phyloP scores from a whole-genome alignment of 1,140 invertebrate species.

The Drosophila tropicalis region DNA sequence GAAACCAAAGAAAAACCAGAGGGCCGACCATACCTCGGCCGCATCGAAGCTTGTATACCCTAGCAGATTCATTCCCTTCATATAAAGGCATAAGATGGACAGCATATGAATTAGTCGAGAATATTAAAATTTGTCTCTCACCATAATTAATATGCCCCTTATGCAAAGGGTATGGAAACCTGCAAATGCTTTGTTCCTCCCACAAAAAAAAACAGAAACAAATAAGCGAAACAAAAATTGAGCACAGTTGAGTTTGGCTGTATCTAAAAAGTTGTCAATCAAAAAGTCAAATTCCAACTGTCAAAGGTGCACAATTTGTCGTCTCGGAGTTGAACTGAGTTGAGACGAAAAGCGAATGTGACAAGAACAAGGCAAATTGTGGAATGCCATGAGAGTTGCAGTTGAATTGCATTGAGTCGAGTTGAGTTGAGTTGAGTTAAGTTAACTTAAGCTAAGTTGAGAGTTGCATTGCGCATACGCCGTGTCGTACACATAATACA shows the following conservation, averaged over 20 bases:
- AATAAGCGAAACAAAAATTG: slow-evolving; percentile 40
- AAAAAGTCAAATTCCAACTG: slow-evolving; percentile 80
- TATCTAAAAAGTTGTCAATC: slow-evolving; percentile 73
- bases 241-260: slow-evolving; percentile 49
- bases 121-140: too few relatives aligned
- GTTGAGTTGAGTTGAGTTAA: background rate
- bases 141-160: too few relatives aligned
- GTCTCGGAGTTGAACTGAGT: slow-evolving; percentile 50
- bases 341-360: slow-evolving; percentile 79
- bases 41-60: too few relatives aligned
- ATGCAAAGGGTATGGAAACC: background rate
- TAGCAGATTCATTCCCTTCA: too few relatives aligned
- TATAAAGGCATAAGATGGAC: too few relatives aligned
- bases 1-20: background rate
- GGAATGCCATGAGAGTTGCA: slow-evolving; percentile 12
- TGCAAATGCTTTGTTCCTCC: slow-evolving; percentile 6
- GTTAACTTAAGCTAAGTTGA: slow-evolving; percentile 26
- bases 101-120: too few relatives aligned
- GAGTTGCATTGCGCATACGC: slow-evolving; percentile 70
- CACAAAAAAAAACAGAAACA: slow-evolving; percentile 27
- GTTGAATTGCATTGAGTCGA: background rate
- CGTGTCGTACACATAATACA: slow-evolving; percentile 37
- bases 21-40: too few relatives aligned
- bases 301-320: slow-evolving; percentile 74
- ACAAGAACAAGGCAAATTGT: slow-evolving; percentile 47